Percentiles rank a stretch among this genome's conserved stretches.
Evolutionary conservation across 2,888 invertebrate genomes (phyloP).

Genomic region (Dione vanillae): DNA sequence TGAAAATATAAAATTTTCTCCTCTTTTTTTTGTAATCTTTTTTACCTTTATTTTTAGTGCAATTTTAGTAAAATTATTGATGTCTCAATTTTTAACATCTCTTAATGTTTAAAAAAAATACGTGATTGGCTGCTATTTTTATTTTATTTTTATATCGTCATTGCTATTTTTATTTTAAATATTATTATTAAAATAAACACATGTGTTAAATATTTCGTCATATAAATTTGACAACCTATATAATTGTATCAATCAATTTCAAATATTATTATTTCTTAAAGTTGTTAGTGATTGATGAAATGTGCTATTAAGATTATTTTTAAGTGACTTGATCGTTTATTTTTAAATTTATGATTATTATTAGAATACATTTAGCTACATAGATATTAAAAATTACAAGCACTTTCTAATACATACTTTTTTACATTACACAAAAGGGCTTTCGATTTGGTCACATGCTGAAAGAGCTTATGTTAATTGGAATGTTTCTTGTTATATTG

Average conservation of each 20-base stretch:
- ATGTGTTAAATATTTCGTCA: neutral
- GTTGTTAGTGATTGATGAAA: conserved; percentile 38
- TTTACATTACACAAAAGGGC: conserved; percentile 12
- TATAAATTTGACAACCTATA: conserved; percentile 23
- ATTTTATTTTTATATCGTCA: too few relatives aligned
- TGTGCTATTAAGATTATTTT: conserved; percentile 43
- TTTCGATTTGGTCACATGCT: neutral
- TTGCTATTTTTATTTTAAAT: neutral
- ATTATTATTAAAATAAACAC: neutral
- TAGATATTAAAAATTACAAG: conserved; percentile 43
- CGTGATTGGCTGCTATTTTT: conserved; percentile 8
- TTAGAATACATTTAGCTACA: conserved; percentile 36
- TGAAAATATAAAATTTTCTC: too few relatives aligned
- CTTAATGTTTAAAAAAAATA: neutral
- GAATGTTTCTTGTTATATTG: conserved; percentile 6
- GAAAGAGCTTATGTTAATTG: neutral
- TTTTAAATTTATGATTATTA: conserved; percentile 42
- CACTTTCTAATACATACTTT: conserved; percentile 40
- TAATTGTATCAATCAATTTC: conserved; percentile 21
- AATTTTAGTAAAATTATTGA: neutral
- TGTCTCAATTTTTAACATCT: neutral
- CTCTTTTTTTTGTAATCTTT: too few relatives aligned
- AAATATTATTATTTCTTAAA: conserved; percentile 26
- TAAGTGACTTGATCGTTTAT: conserved; percentile 38
- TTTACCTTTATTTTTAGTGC: conserved; percentile 7